A percentile compares a stretch with the other conserved stretches of the same genome.
Evolutionary conservation across 2,113 vertebrate genomes (phyloP).

Genomic region (Asarcornis scutulata): DNA sequence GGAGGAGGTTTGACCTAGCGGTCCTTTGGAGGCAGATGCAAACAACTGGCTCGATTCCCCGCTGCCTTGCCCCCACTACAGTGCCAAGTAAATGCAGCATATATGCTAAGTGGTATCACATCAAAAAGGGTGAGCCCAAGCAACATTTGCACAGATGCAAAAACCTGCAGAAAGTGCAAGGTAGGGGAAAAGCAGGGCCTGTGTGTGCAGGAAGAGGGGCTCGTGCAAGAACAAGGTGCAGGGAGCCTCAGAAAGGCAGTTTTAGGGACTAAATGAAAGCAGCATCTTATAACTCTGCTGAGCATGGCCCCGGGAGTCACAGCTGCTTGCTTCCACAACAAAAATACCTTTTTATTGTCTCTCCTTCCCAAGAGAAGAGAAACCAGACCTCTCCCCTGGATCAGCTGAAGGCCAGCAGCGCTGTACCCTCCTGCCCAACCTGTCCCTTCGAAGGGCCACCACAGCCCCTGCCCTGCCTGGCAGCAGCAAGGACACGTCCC

Average conservation of each 20-base stretch:
- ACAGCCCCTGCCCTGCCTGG: neutral
- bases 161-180: neutral
- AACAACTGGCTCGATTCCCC: constrained; percentile 45
- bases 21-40: constrained; percentile 17
- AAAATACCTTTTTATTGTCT: neutral
- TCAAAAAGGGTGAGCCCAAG: neutral
- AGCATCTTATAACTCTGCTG: neutral
- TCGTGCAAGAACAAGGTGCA: neutral
- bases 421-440: neutral
- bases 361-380: neutral
- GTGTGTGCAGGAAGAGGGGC: neutral
- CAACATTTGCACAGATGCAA: neutral
- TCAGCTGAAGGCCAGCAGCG: neutral
- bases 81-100: constrained; percentile 14
- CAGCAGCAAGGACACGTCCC: no score
- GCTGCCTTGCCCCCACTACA: neutral
- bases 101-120: neutral
- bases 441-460: neutral
- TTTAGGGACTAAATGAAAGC: neutral
- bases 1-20: constrained; percentile 43
- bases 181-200: neutral
- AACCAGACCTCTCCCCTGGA: neutral
- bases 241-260: neutral
- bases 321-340: neutral
- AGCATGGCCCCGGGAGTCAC: neutral